These are phyloP conservation scores for Cotesia vestalis DNA, from an alignment of 1,140 invertebrate genomes.

Conservation along the genomic window DNA sequence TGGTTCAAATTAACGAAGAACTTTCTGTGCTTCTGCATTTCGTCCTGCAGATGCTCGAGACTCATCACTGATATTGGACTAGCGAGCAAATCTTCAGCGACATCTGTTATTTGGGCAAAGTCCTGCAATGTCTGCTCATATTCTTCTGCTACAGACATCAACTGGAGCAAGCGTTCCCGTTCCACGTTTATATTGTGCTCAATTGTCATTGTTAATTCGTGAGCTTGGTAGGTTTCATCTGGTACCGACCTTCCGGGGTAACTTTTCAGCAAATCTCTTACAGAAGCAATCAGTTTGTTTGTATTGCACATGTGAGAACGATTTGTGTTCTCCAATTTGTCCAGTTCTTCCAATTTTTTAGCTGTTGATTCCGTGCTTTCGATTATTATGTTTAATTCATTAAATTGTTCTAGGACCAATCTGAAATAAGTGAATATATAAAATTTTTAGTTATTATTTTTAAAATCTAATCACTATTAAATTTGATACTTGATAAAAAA, in stretches of 20 bases:
- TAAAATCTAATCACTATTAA: no score
- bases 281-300: conserved; percentile 65
- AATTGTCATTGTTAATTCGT: conserved; percentile 74
- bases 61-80: conserved; percentile 77
- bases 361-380: conserved; percentile 69
- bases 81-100: conserved; percentile 80
- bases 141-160: conserved; percentile 79
- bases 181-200: conserved; percentile 75
- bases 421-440: conserved; percentile 1
- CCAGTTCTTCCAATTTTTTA: conserved; percentile 72
- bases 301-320: conserved; percentile 65
- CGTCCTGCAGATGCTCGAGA: conserved; percentile 81
- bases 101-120: conserved; percentile 83
- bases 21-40: conserved; percentile 87
- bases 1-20: conserved; percentile 89
- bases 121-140: conserved; percentile 87
- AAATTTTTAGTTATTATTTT: no score
- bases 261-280: conserved; percentile 69
- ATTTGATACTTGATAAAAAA: no score
- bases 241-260: conserved; percentile 75
- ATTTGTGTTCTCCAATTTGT: conserved; percentile 73
- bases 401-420: conserved; percentile 64
- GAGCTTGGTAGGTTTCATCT: conserved; percentile 69
- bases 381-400: conserved; percentile 68
- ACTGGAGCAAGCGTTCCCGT: conserved; percentile 77